Conservation (phyloP, 2,888 invertebrate species). For the Disparrhopalites patrizii region DNA sequence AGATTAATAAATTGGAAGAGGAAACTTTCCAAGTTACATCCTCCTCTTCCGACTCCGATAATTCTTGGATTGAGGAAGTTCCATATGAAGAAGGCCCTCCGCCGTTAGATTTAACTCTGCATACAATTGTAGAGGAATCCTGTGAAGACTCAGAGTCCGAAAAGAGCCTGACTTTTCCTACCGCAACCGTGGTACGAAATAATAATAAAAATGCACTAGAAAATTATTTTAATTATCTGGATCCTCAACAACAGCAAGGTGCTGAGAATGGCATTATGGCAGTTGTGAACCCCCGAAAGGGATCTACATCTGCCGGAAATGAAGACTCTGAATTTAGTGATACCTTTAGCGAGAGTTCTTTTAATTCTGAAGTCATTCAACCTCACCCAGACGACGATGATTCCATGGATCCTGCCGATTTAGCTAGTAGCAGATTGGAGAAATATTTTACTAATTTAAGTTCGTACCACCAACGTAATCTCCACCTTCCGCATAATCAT, state of each 20-base stretch:
- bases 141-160: slow-evolving; percentile 73
- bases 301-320: too few species aligned
- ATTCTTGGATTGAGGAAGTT: slow-evolving; percentile 73
- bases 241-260: neutral
- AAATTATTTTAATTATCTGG: slow-evolving; percentile 31
- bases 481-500: slow-evolving; percentile 30
- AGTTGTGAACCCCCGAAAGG: neutral
- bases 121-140: slow-evolving; percentile 90
- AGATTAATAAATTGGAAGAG: slow-evolving; percentile 13
- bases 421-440: slow-evolving; percentile 79
- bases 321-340: slow-evolving; percentile 52
- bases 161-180: slow-evolving; percentile 30
- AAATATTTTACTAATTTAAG: slow-evolving; percentile 69
- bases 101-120: slow-evolving; percentile 81
- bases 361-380: slow-evolving; percentile 32
- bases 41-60: slow-evolving; percentile 18
- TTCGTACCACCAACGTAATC: slow-evolving; percentile 39
- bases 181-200: neutral
- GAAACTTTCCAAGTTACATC: slow-evolving; percentile 13
- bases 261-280: neutral
- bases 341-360: slow-evolving; percentile 57
- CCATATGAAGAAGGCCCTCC: slow-evolving; percentile 55
- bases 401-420: slow-evolving; percentile 62
- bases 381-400: slow-evolving; percentile 52
- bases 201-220: slow-evolving; percentile 33